Percentiles rank a stretch among this genome's conserved stretches.
phyloP scores from a whole-genome alignment of 2,113 vertebrate species.

The Callocephalon fimbriatum region DNA sequence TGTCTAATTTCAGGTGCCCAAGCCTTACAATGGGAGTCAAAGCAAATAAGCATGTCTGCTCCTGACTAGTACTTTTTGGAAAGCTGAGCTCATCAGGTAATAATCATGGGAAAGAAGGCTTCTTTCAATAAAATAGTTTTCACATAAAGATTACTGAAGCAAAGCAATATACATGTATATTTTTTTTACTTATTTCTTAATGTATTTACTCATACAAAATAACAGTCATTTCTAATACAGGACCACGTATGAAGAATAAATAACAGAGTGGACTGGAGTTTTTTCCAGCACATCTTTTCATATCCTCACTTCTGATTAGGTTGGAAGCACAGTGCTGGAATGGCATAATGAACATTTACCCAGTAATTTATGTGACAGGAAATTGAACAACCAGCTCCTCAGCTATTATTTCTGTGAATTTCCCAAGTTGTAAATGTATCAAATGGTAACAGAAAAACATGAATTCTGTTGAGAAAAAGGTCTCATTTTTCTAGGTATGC shows the following conservation, averaged over 20 bases:
- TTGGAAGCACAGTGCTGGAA: slow-evolving; percentile 13
- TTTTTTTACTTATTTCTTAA: neutral
- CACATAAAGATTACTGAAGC: neutral
- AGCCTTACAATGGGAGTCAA: neutral
- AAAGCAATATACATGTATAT: neutral
- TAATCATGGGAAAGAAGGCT: neutral
- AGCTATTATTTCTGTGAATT: slow-evolving; percentile 47
- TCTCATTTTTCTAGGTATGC: neutral
- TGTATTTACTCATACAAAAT: neutral
- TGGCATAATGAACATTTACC: slow-evolving; percentile 30
- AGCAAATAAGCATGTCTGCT: neutral
- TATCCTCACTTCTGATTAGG: slow-evolving; percentile 47
- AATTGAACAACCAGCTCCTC: slow-evolving; percentile 60
- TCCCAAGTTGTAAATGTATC: slow-evolving; percentile 55
- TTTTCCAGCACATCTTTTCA: neutral
- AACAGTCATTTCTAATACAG: neutral
- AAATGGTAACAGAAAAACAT: slow-evolving; percentile 26
- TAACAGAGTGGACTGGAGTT: neutral
- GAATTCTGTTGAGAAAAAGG: slow-evolving; percentile 7
- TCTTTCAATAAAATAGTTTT: neutral
- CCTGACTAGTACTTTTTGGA: neutral
- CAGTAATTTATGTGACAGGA: slow-evolving; percentile 67
- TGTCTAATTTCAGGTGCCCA: neutral
- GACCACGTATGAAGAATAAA: neutral
- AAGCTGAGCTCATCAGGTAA: neutral